A percentile compares a stretch with the other conserved stretches of the same genome.
Evolutionary conservation across 2,113 vertebrate species (phyloP).

Genomic region (Thamnaconus septentrionalis): DNA sequence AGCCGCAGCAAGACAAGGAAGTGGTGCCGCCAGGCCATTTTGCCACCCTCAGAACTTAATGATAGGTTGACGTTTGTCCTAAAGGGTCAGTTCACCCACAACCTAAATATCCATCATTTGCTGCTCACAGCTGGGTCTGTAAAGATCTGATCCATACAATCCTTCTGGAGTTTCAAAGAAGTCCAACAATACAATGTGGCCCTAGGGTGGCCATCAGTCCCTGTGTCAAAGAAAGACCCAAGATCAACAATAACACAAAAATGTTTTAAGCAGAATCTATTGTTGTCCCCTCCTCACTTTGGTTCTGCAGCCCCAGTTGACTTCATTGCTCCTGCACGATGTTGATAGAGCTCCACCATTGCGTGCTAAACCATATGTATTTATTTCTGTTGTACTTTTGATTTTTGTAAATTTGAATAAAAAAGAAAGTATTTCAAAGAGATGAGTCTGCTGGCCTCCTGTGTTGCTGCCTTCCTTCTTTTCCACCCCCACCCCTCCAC

Average conservation of each 20-base stretch:
- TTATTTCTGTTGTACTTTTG: constrained; percentile 77
- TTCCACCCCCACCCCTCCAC: neutral
- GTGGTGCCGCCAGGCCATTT: constrained; percentile 16
- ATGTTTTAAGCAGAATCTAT: no score
- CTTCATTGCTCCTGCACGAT: constrained; percentile 55
- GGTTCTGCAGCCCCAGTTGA: constrained; percentile 31
- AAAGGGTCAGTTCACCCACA: no score
- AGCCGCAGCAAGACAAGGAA: constrained; percentile 1
- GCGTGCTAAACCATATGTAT: constrained; percentile 71
- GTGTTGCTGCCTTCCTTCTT: constrained; percentile 34
- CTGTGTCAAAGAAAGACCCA: no score
- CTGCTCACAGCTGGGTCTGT: no score
- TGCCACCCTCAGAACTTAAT: no score
- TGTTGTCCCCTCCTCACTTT: neutral
- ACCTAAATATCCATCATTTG: no score
- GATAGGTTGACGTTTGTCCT: no score
- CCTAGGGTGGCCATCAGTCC: no score
- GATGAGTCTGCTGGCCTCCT: constrained; percentile 35
- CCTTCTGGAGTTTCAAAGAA: no score
- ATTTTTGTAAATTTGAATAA: constrained; percentile 82
- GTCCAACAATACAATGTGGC: no score
- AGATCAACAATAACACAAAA: no score
- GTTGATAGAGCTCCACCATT: constrained; percentile 62
- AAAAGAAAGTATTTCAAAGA: constrained; percentile 73
- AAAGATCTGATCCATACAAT: no score